A percentile compares a stretch with the other conserved stretches of the same genome.
Conservation (phyloP, 2,113 vertebrate genomes). For the Furnarius figulus region DNA sequence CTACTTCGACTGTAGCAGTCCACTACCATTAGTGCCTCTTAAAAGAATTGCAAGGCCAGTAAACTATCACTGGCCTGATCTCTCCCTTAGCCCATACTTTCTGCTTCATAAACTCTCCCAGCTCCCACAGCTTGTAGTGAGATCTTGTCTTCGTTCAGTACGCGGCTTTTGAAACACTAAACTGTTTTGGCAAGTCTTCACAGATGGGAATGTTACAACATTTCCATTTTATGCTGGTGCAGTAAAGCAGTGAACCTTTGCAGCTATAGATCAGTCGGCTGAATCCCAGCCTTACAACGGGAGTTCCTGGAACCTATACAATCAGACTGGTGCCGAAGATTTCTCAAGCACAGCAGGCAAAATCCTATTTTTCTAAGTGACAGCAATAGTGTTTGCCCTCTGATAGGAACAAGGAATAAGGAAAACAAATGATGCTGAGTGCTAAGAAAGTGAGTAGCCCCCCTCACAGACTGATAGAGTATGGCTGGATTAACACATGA, state of each 20-base stretch:
- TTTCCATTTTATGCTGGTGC: constrained; percentile 72
- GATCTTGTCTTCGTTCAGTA: constrained; percentile 73
- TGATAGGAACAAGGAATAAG: constrained; percentile 22
- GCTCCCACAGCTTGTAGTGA: constrained; percentile 74
- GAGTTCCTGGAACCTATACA: constrained; percentile 48
- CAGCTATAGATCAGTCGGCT: constrained; percentile 55
- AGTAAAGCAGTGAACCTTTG: constrained; percentile 67
- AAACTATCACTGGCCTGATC: constrained; percentile 74
- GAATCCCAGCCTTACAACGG: constrained; percentile 40
- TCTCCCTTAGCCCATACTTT: constrained; percentile 76
- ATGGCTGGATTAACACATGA: background rate
- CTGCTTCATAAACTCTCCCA: constrained; percentile 80
- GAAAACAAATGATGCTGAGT: constrained; percentile 40
- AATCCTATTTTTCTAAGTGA: constrained; percentile 54
- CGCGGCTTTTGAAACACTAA: constrained; percentile 74
- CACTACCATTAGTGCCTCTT: constrained; percentile 77
- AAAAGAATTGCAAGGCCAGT: constrained; percentile 76
- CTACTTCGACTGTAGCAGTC: constrained; percentile 75
- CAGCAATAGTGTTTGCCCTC: constrained; percentile 34
- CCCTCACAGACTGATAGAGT: background rate
- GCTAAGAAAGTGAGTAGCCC: background rate
- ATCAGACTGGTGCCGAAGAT: constrained; percentile 22
- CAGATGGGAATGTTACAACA: constrained; percentile 64
- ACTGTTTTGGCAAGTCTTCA: constrained; percentile 75
- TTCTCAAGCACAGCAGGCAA: constrained; percentile 53